Percentiles rank a stretch among this genome's conserved stretches.
Evolutionary conservation across 2,113 vertebrate species (phyloP).

Genomic region (Sturnira hondurensis): DNA sequence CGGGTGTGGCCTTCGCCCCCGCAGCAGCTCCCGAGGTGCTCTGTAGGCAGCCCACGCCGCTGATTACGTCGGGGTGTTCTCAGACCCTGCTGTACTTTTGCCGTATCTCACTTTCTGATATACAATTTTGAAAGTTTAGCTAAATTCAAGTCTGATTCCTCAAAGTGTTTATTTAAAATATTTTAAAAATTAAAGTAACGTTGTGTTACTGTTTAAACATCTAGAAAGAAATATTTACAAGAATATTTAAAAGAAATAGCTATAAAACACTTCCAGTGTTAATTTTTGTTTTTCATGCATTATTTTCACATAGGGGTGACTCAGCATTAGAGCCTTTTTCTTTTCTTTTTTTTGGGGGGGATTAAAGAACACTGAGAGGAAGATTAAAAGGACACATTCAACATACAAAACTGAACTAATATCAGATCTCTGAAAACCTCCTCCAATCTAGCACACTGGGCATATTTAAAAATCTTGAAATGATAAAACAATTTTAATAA

Average conservation of each 20-base stretch:
- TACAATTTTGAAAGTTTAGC: neutral
- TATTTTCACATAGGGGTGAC: neutral
- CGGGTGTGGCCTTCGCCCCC: rapidly evolving
- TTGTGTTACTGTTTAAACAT: neutral
- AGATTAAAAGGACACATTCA: neutral
- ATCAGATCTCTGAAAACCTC: neutral
- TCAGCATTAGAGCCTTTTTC: neutral
- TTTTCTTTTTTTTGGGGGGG: too few species aligned
- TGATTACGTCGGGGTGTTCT: neutral
- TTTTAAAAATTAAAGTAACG: neutral
- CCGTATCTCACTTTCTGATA: neutral
- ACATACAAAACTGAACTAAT: neutral
- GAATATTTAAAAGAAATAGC: neutral
- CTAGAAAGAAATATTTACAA: neutral
- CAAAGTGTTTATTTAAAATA: neutral
- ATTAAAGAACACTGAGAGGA: neutral
- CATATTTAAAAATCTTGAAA: neutral
- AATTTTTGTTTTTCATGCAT: neutral
- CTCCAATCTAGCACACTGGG: neutral
- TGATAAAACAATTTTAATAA: neutral
- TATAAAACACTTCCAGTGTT: neutral
- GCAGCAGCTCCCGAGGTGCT: rapidly evolving
- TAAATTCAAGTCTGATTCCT: constrained; percentile 12
- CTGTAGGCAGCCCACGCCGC: rapidly evolving
- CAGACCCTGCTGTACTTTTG: neutral